These are phyloP conservation scores for Jaculus jaculus DNA, from an alignment of 2,113 vertebrate genomes.

Conservation along the genomic window DNA sequence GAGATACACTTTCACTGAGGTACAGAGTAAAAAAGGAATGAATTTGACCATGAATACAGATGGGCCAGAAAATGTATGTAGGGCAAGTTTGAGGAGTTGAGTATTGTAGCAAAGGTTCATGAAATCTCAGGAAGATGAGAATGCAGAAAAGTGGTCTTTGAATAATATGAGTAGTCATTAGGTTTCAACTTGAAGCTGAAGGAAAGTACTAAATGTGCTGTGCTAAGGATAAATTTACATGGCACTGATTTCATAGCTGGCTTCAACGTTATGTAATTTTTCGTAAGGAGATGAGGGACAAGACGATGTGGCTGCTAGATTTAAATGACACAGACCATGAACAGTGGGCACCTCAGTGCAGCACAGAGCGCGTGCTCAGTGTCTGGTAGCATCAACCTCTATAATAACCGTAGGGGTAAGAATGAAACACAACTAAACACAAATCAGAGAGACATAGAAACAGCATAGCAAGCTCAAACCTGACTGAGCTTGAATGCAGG, in stretches of 20 bases:
- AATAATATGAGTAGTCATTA: not conserved
- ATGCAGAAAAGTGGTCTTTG: not conserved
- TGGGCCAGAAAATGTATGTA: not conserved
- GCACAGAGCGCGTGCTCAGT: not conserved
- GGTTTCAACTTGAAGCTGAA: not conserved
- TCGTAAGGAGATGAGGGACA: not conserved
- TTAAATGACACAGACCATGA: not conserved
- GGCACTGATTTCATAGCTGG: not conserved
- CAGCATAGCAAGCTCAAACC: not conserved
- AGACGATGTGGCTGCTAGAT: conserved; percentile 24
- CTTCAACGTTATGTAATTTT: conserved; percentile 10
- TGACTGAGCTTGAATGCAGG: not conserved
- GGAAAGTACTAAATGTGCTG: not conserved
- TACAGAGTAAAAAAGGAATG: not conserved
- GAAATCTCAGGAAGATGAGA: not conserved
- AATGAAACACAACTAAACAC: not conserved
- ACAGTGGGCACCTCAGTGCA: not conserved
- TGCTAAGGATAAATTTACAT: not conserved
- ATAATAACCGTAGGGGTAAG: not conserved
- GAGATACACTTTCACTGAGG: not conserved
- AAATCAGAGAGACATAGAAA: not conserved
- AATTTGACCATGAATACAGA: not conserved
- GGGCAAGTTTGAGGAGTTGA: not conserved
- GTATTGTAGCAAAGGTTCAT: not conserved
- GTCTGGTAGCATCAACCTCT: not conserved